Percentiles rank a stretch among this genome's conserved stretches.
Conservation (phyloP, 2,797 vertebrate species). For the Anguilla anguilla region DNA sequence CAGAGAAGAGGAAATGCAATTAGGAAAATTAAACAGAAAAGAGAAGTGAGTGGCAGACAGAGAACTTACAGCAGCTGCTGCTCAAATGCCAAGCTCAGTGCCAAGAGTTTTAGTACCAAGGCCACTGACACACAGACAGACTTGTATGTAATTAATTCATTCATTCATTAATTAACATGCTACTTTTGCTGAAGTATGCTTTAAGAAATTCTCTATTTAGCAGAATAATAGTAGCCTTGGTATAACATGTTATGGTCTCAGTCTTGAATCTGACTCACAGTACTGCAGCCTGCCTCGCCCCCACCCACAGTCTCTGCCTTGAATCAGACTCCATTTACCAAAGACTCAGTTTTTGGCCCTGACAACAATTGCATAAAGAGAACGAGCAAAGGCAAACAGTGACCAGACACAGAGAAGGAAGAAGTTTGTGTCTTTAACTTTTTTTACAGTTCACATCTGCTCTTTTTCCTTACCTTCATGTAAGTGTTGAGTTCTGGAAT, state of each 20-base stretch:
- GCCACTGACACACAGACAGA: neutral
- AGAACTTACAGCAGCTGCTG: slow-evolving; percentile 38
- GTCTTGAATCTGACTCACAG: too few relatives aligned
- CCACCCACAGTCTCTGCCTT: too few relatives aligned
- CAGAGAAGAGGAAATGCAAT: neutral
- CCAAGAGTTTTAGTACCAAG: neutral
- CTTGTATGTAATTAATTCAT: too few relatives aligned
- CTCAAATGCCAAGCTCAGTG: neutral
- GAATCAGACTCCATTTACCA: too few relatives aligned
- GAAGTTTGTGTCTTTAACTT: neutral
- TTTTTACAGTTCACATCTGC: neutral
- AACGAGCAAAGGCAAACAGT: slow-evolving; percentile 57
- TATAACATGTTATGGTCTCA: neutral
- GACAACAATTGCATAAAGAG: slow-evolving; percentile 37
- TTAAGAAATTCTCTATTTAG: neutral
- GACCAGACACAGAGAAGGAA: neutral
- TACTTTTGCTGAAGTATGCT: neutral
- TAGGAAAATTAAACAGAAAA: slow-evolving; percentile 38
- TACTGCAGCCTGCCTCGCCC: too few relatives aligned
- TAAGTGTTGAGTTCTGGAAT: slow-evolving; percentile 89
- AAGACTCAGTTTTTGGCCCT: neutral
- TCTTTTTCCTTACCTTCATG: slow-evolving; percentile 83
- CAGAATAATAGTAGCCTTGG: neutral
- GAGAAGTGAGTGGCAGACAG: slow-evolving; percentile 60
- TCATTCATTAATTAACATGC: too few relatives aligned